These are phyloP conservation scores for Stenopsyche tienmushanensis DNA, from an alignment of 1,140 invertebrate species.

Conservation along the genomic window DNA sequence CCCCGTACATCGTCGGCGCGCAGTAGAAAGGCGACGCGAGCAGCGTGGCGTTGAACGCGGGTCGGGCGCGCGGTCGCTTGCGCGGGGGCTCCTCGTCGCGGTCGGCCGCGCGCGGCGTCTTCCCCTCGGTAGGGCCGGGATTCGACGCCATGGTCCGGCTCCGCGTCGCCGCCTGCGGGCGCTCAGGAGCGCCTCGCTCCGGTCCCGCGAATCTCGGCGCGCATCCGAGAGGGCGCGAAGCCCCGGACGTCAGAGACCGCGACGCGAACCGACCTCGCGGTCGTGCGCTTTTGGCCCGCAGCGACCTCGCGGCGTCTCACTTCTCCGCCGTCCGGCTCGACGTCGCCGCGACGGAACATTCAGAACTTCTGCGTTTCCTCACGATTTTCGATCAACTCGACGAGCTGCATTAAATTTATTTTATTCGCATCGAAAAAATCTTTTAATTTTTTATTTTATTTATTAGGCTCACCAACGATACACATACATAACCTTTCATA, in stretches of 20 bases:
- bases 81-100: background rate
- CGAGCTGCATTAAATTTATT: too few species aligned
- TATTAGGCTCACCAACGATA: too few species aligned
- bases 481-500: too few species aligned
- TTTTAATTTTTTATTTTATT: too few species aligned
- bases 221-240: background rate
- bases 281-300: background rate
- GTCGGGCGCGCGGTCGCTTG: conserved; percentile 5
- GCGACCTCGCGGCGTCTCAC: background rate
- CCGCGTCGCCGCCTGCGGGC: background rate
- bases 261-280: background rate
- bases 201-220: background rate
- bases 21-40: conserved; percentile 38
- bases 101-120: background rate
- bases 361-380: too few species aligned
- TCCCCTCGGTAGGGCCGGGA: background rate
- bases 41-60: conserved; percentile 36
- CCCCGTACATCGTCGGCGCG: conserved; percentile 32
- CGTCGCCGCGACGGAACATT: too few species aligned
- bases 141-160: background rate
- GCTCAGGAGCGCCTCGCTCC: background rate
- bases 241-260: background rate
- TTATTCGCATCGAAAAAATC: too few species aligned
- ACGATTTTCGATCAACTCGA: too few species aligned
- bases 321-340: background rate